A percentile compares a stretch with the other conserved stretches of the same genome.
These are phyloP conservation scores for Zoroaster sp. DNA, from an alignment of 53 echinoderm and acorn worm genomes.

Conservation along the genomic window DNA sequence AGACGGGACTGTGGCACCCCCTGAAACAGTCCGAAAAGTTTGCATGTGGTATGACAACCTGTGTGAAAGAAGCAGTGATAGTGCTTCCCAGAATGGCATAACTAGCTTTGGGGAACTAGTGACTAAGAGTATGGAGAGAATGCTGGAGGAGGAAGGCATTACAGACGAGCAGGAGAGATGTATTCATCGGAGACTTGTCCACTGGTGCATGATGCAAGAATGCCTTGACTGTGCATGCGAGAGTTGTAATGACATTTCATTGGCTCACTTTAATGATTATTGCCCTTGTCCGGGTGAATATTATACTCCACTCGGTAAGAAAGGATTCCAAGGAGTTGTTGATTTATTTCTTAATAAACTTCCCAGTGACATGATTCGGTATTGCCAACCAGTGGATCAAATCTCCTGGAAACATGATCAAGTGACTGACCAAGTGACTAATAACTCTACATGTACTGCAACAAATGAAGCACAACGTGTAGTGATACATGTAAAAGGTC, in stretches of 20 bases:
- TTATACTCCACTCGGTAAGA: conserved; percentile 54
- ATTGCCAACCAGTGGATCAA: conserved; percentile 28
- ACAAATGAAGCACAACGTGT: neutral
- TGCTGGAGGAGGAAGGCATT: neutral
- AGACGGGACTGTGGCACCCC: neutral
- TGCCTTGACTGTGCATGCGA: conserved; percentile 64
- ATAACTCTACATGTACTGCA: neutral
- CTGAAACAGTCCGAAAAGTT: conserved; percentile 8
- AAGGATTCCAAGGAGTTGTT: conserved; percentile 69
- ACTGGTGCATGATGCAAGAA: conserved; percentile 46
- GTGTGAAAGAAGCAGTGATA: neutral
- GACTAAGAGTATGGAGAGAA: neutral
- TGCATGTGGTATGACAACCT: conserved; percentile 17
- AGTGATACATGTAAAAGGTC: conserved; percentile 52
- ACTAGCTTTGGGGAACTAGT: conserved; percentile 3
- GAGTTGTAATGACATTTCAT: conserved; percentile 24
- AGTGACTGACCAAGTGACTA: neutral
- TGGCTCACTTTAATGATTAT: conserved; percentile 35
- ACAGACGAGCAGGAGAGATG: neutral
- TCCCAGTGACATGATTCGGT: conserved; percentile 19
- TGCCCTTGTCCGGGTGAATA: conserved; percentile 48
- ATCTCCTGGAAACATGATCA: neutral
- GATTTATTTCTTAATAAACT: conserved; percentile 55
- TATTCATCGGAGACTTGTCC: neutral
- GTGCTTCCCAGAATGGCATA: neutral